A percentile compares a stretch with the other conserved stretches of the same genome.
Evolutionary conservation across 2,797 vertebrate genomes (phyloP).

Genomic region (Trachops cirrhosus): DNA sequence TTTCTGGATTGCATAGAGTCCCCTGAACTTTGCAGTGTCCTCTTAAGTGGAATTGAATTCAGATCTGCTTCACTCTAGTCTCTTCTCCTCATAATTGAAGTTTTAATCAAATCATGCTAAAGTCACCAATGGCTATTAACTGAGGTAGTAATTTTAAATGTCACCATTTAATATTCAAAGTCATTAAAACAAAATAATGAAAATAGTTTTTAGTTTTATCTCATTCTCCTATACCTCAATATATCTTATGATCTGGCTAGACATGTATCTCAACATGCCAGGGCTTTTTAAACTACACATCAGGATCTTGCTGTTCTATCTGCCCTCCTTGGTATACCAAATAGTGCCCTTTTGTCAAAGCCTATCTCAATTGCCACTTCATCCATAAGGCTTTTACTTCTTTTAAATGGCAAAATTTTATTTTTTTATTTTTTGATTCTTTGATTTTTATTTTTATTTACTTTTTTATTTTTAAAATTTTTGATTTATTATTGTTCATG

Average conservation of each 20-base stretch:
- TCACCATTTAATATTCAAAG: constrained; percentile 28
- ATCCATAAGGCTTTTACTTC: background rate
- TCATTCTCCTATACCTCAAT: background rate
- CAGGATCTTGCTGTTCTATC: background rate
- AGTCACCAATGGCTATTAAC: background rate
- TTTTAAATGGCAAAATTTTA: background rate
- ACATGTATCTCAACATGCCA: background rate
- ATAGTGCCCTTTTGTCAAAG: background rate
- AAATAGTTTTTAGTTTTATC: background rate
- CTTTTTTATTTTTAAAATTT: background rate
- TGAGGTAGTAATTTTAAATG: constrained; percentile 3
- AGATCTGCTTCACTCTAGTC: background rate
- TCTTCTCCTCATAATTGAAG: background rate
- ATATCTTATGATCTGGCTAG: background rate
- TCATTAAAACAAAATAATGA: background rate
- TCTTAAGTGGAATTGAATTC: background rate
- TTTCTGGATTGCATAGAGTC: background rate
- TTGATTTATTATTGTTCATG: background rate
- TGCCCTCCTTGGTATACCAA: background rate
- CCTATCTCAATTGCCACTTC: background rate
- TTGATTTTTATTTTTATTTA: background rate
- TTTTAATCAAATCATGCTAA: background rate
- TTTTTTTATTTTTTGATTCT: background rate
- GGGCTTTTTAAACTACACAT: background rate
- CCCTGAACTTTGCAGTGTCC: background rate